phyloP scores from a whole-genome alignment of 2,797 vertebrate species.

The Silurus aristotelis region DNA sequence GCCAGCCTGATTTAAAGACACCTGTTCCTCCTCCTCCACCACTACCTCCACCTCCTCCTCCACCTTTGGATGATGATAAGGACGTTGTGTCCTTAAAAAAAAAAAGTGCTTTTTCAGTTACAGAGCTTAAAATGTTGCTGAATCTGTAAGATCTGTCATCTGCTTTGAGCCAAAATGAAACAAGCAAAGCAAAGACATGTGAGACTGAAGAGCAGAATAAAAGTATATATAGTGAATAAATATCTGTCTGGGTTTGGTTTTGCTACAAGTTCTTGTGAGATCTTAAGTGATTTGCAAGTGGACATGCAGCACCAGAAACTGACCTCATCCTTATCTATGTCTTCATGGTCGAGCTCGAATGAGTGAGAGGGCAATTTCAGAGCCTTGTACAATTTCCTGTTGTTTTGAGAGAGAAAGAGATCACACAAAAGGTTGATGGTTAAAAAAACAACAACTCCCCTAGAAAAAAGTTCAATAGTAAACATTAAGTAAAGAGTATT shows the following conservation, averaged over 20 bases:
- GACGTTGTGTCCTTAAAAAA: slow-evolving; percentile 90
- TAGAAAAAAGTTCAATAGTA: background rate
- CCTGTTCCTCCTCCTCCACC: slow-evolving; percentile 73
- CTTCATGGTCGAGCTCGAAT: slow-evolving; percentile 97
- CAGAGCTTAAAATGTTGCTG: background rate
- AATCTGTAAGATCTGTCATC: slow-evolving; percentile 8
- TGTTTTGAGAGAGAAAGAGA: background rate
- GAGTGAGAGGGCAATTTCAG: slow-evolving; percentile 95
- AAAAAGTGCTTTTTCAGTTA: background rate
- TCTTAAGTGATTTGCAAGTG: background rate
- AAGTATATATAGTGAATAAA: background rate
- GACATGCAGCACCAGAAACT: slow-evolving; percentile 57
- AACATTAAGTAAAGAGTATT: background rate
- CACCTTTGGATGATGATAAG: slow-evolving; percentile 96
- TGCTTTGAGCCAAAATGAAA: background rate
- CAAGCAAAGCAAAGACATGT: background rate
- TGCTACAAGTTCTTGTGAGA: background rate
- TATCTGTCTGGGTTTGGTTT: background rate
- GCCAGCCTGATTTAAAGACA: slow-evolving; percentile 96
- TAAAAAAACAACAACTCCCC: background rate
- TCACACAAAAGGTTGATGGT: background rate
- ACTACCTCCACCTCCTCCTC: slow-evolving; percentile 76
- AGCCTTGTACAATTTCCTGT: slow-evolving; percentile 84
- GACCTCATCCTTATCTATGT: slow-evolving; percentile 97
- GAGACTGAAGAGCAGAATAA: background rate